Evolutionary conservation across 2,797 vertebrate species (phyloP).

Genomic region (Rousettus madagascariensis): DNA sequence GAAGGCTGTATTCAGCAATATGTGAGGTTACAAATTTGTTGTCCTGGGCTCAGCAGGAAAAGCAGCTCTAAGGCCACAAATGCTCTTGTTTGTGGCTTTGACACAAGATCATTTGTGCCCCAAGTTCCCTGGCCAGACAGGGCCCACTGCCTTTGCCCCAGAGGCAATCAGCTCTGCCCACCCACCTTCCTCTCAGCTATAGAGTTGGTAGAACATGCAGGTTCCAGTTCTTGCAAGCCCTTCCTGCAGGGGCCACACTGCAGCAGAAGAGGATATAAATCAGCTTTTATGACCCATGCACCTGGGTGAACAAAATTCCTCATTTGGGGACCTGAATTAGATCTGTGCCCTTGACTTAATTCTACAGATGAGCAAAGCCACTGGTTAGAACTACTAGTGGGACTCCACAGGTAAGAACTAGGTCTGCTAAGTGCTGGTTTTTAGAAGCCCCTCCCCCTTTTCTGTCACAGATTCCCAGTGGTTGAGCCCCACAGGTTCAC

Average conservation of each 20-base stretch:
- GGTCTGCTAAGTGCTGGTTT: neutral
- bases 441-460: neutral
- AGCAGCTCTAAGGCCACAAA: neutral
- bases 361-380: neutral
- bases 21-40: neutral
- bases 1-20: neutral
- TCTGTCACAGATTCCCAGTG: neutral
- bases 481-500: neutral
- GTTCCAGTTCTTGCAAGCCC: neutral
- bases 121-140: too few relatives aligned
- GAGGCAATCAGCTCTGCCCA: neutral
- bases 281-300: neutral
- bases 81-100: neutral
- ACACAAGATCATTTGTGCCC: neutral
- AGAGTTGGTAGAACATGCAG: neutral
- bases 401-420: neutral
- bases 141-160: neutral
- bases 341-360: neutral
- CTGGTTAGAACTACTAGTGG: neutral
- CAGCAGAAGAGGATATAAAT: neutral
- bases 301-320: neutral
- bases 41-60: neutral
- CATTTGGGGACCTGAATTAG: neutral
- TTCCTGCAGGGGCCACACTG: neutral
- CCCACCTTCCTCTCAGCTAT: neutral